Percentiles rank a stretch among this genome's conserved stretches.
Evolutionary conservation across 2,888 invertebrate species (phyloP).

Genomic region (Lepidochrysops patricia): DNA sequence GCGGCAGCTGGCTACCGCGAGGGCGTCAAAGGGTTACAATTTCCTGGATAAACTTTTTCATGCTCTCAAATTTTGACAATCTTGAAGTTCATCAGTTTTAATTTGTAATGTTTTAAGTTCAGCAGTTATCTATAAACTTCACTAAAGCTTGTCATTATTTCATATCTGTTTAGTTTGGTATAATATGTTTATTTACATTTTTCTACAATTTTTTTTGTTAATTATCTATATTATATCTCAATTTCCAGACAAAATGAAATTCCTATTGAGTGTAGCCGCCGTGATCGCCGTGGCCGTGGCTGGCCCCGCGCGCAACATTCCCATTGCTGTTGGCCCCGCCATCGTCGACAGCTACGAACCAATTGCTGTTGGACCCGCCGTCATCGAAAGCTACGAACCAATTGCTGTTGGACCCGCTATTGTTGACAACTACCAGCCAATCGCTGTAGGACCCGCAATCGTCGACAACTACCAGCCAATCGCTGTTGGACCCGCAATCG

Average conservation of each 20-base stretch:
- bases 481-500: slow-evolving; percentile 24
- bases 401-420: slow-evolving; percentile 25
- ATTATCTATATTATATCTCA: not conserved
- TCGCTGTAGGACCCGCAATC: slow-evolving; percentile 21
- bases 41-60: too few relatives aligned
- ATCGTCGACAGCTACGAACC: slow-evolving; percentile 39
- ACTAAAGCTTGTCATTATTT: too few relatives aligned
- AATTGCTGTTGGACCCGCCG: slow-evolving; percentile 29
- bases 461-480: slow-evolving; percentile 20
- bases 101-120: too few relatives aligned
- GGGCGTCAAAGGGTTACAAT: too few relatives aligned
- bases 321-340: slow-evolving; percentile 23
- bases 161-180: too few relatives aligned
- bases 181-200: too few relatives aligned
- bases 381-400: slow-evolving; percentile 19
- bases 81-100: too few relatives aligned
- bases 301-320: slow-evolving; percentile 7
- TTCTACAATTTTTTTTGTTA: not conserved
- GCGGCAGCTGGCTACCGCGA: too few relatives aligned
- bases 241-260: slow-evolving; percentile 41
- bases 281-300: slow-evolving; percentile 31
- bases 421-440: slow-evolving; percentile 24
- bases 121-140: too few relatives aligned
- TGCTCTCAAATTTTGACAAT: too few relatives aligned
- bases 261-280: slow-evolving; percentile 42